phyloP scores from a whole-genome alignment of 2,797 vertebrate genomes.

The Cercopithecus hamlyni region DNA sequence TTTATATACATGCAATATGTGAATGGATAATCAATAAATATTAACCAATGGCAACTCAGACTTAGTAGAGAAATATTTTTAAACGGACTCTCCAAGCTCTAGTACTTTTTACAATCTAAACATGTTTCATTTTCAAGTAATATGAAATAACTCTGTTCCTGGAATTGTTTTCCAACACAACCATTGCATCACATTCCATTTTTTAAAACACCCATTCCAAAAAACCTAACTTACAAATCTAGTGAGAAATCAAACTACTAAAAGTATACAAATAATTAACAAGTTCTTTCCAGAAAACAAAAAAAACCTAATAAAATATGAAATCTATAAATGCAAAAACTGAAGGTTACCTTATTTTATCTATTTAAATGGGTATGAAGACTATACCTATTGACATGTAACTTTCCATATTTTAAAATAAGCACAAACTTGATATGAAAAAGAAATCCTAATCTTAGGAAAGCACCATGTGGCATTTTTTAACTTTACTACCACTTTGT shows the following conservation, averaged over 20 bases:
- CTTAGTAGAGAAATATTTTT: constrained; percentile 28
- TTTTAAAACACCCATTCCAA: constrained; percentile 33
- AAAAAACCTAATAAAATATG: constrained; percentile 11
- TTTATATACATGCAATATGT: not conserved
- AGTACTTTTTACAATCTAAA: constrained; percentile 30
- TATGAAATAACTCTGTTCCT: not conserved
- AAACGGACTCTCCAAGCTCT: constrained; percentile 24
- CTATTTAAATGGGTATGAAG: not conserved
- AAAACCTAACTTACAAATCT: constrained; percentile 34
- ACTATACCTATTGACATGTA: not conserved
- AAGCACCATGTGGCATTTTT: constrained; percentile 14
- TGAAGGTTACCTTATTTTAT: not conserved
- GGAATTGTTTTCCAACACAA: not conserved
- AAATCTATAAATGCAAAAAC: not conserved
- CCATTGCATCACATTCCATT: not conserved
- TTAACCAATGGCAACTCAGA: constrained; percentile 16
- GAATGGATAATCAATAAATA: constrained; percentile 8
- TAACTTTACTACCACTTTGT: constrained; percentile 50
- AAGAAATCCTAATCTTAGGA: constrained; percentile 34
- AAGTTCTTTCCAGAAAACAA: constrained; percentile 1
- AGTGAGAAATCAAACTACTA: constrained; percentile 9
- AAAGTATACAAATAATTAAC: constrained; percentile 21
- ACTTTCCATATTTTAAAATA: constrained; percentile 2
- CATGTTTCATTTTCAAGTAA: constrained; percentile 33
- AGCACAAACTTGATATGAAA: constrained; percentile 1